A percentile compares a stretch with the other conserved stretches of the same genome.
Conservation (phyloP, 1,140 invertebrate genomes). For the Maconellicoccus hirsutus region DNA sequence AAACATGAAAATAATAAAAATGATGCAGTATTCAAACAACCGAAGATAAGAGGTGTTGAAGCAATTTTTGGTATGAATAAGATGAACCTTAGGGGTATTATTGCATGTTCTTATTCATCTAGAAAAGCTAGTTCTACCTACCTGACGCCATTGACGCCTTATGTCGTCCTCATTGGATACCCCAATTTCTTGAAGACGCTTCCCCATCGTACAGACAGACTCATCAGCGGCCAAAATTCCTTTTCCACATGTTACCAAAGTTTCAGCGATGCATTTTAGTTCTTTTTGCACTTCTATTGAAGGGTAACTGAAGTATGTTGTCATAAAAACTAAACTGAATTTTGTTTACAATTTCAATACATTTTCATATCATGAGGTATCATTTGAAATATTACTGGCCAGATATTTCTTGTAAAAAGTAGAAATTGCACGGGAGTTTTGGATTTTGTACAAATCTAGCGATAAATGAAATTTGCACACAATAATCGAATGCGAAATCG, state of each 20-base stretch:
- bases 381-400: neutral
- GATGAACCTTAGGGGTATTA: too few species aligned
- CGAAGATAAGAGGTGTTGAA: too few species aligned
- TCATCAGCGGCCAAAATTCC: conserved; percentile 83
- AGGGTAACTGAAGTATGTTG: conserved; percentile 71
- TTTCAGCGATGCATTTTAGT: conserved; percentile 71
- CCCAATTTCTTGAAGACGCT: conserved; percentile 65
- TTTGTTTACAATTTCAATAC: neutral
- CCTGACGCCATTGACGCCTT: conserved; percentile 43
- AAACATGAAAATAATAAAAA: too few species aligned
- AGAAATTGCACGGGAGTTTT: too few species aligned
- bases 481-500: too few species aligned
- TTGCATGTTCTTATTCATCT: neutral
- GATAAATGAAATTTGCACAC: too few species aligned
- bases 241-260: conserved; percentile 86
- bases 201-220: conserved; percentile 77
- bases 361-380: neutral
- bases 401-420: neutral
- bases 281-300: conserved; percentile 79
- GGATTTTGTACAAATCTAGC: too few species aligned
- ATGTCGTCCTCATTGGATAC: conserved; percentile 81
- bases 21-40: too few species aligned
- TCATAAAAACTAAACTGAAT: conserved; percentile 43
- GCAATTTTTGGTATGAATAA: too few species aligned
- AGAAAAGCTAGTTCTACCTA: neutral